Evolutionary conservation across 2,888 invertebrate genomes (phyloP).

Genomic region (Sympetrum striolatum): DNA sequence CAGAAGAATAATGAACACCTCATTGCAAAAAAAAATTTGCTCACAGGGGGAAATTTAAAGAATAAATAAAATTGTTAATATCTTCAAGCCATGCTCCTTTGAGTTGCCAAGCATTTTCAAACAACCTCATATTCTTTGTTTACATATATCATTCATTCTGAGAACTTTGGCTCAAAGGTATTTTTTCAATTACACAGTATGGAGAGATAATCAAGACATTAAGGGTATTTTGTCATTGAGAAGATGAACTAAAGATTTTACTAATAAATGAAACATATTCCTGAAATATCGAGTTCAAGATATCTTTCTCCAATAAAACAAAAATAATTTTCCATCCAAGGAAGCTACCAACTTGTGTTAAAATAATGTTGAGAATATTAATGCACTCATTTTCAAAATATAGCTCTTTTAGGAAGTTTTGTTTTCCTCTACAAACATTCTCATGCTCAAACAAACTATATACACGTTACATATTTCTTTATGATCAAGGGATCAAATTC

Average conservation of each 20-base stretch:
- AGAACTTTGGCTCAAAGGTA: too few relatives aligned
- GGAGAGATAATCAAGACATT: too few relatives aligned
- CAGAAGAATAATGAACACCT: too few relatives aligned
- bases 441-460: background rate
- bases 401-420: conserved; percentile 35
- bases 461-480: background rate
- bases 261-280: background rate
- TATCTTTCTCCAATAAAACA: background rate
- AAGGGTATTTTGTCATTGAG: background rate
- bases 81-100: too few relatives aligned
- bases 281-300: background rate
- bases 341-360: conserved; percentile 18
- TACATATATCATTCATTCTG: too few relatives aligned
- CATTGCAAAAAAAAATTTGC: background rate
- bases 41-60: background rate
- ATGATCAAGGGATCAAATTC: background rate
- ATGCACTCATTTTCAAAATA: conserved; percentile 28
- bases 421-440: background rate
- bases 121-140: too few relatives aligned
- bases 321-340: background rate
- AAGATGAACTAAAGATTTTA: background rate
- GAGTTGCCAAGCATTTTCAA: too few relatives aligned
- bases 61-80: background rate
- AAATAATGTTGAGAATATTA: conserved; percentile 1
- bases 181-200: too few relatives aligned